Evolutionary conservation across 2,797 vertebrate species (phyloP).

Genomic region (Okamejei kenojei): DNA sequence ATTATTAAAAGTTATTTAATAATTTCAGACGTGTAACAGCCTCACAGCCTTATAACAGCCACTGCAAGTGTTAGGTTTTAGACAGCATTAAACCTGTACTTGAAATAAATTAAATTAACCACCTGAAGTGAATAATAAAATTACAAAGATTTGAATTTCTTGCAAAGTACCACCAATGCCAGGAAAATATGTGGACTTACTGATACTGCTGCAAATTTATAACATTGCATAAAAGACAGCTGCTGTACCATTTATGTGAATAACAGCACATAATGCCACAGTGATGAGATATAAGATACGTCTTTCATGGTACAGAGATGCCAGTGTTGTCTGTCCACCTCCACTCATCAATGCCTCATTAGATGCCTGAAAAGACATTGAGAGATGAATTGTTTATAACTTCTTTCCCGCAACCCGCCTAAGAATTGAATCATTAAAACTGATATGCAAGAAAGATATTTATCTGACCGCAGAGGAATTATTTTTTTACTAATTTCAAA

Average conservation of each 20-base stretch:
- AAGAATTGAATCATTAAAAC: not conserved
- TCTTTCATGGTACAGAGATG: not conserved
- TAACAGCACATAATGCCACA: not conserved
- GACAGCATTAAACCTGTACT: not conserved
- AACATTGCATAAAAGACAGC: not conserved
- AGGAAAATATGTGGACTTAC: not conserved
- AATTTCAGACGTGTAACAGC: not conserved
- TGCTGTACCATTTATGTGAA: not conserved
- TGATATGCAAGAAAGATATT: not conserved
- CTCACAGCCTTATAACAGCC: too few species aligned
- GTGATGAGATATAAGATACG: not conserved
- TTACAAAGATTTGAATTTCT: not conserved
- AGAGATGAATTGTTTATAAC: not conserved
- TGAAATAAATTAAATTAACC: not conserved
- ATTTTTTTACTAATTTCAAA: not conserved
- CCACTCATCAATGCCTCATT: not conserved
- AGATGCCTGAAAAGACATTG: not conserved
- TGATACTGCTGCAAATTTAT: not conserved
- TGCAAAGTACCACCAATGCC: not conserved
- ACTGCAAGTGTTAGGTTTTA: not conserved
- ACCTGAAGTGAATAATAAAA: not conserved
- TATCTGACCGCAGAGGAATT: not conserved
- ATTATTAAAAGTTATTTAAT: not conserved
- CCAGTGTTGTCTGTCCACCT: not conserved
- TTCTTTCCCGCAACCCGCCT: not conserved